Evolutionary conservation across 2,797 vertebrate genomes (phyloP), one percentile per base, ranked within the genome.

Genomic region (Buphagus erythrorhynchus): DNA sequence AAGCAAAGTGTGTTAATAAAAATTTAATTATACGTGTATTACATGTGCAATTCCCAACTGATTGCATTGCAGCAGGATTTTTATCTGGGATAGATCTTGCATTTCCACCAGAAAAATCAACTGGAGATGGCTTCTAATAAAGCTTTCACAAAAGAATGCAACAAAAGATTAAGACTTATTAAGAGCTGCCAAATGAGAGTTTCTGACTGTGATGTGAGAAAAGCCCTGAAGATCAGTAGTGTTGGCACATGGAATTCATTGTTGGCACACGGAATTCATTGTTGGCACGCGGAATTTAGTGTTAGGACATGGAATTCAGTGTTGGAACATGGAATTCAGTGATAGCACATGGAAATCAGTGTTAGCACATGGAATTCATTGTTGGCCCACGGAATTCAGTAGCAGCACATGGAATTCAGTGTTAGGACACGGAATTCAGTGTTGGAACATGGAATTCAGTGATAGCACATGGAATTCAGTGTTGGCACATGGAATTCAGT

Each of bases 1-100:
- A 78, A 95, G 90, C 38, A 63, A 93, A 95, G 81, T 42, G 46
- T 93, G 90, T 90, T 96, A 95, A 95, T 94, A 94, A 96, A 97
- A 95, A 97, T 63, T 97, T 96, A 97, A 97, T 97, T 95, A 96
- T 61, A 59, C 66, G 95, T 92, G 96, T 95, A 95, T 68, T 95
- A 86, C 80, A 33, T 91, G 93, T 95, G 95, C 84, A 80, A 86
- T 97, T 96, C 95, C 91, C 97, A 90, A 63, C 88, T 97, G 94
- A 97, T 95, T 97, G 95, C 86, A 91, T 67, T 97, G 93, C 88
- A 26, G 87, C 86, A 93, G 96, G 95, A 40, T 78, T 87, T 86
- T 82, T 92, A 54, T 95, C 91, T 88, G 86, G 74, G 83, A 95
- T 52, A 86, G 75, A 89, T 77, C 80, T 88, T 92, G 63, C 58